Evolutionary conservation across 2,797 vertebrate genomes (phyloP).

Genomic region (Threskiornis aethiopicus): DNA sequence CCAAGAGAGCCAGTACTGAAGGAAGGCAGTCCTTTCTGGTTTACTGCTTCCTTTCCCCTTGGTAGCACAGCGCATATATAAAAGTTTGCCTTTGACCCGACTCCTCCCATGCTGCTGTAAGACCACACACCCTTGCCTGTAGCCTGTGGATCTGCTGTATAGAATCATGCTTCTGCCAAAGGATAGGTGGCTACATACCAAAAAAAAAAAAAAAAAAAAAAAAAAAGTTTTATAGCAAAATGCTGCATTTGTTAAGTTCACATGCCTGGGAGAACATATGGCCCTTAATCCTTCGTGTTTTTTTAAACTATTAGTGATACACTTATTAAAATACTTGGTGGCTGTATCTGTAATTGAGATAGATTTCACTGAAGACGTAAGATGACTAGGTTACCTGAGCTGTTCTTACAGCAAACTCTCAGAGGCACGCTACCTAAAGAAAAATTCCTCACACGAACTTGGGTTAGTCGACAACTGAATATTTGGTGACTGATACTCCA

Average conservation of each 20-base stretch:
- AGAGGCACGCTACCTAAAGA: background rate
- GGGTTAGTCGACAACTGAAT: background rate
- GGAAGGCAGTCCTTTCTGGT: slow-evolving; percentile 30
- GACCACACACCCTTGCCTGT: slow-evolving; percentile 4
- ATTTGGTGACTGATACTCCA: background rate
- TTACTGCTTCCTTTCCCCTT: slow-evolving; percentile 41
- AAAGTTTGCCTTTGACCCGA: slow-evolving; percentile 28
- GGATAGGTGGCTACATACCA: background rate
- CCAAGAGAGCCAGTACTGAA: background rate
- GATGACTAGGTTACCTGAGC: background rate
- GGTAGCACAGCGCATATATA: background rate
- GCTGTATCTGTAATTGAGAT: slow-evolving; percentile 17
- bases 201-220: background rate
- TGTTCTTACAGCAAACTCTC: background rate
- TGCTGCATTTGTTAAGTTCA: background rate
- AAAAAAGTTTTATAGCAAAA: background rate
- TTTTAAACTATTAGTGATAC: slow-evolving; percentile 1
- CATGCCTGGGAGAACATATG: slow-evolving; percentile 6
- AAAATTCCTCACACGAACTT: accelerated
- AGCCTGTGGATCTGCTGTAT: background rate
- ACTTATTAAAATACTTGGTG: background rate
- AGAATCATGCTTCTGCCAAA: background rate
- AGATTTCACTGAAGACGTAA: background rate
- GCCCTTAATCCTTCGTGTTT: background rate
- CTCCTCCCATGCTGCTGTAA: slow-evolving; percentile 47